Base-by-base conservation (phyloP, 2,888 invertebrate genomes). In the Orthonevra nobilis region DNA sequence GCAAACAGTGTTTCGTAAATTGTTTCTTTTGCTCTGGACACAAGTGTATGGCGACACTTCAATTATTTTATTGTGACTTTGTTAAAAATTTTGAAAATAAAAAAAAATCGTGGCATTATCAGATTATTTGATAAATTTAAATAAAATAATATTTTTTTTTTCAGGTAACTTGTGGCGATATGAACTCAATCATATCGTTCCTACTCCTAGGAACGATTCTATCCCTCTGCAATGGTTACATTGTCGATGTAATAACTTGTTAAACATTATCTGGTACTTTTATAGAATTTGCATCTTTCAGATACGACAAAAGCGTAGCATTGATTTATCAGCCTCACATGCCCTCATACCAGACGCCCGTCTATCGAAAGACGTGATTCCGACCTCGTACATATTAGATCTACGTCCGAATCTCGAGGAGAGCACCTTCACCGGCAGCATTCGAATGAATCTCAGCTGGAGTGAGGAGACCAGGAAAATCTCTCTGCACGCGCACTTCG, bases 271-370 rank as follows among this genome's bases (percentile, higher is more conserved):
- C 2, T 9, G 6, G 7, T 10, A 1, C 10, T 7, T 17, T 5
- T 17, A 23, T 6, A 14, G 3, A n/a, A 1, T 10, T 30, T 12
- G 54, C 20, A 9, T 54, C 15, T 77, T 81, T 44, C 15, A 87
- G 87, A 56, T 69, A 28, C 89, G 89, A 81, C 86, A 89, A 0
- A 88, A 90, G 64, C 88, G 92, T 50, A 94, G 94, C 84, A 93
- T 94, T 77, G 94, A 94, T 84, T 87, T 94, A 54, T 93, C 93
- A 83, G 93, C 93, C 75, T 91, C 93, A 0, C 91, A 93, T 83
- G 90, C 91, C 0, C 87, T 93, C 6, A 91, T 92, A 32, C 91
- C 92, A 81, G 93, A 93, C 81, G 90, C 90, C 1, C 90, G 92
- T 2, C 86, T 94, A 50, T 92, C 93, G 0, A 91, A 91, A 70